Evolutionary conservation across 2,113 vertebrate species (phyloP), one percentile per base, ranked within the genome.

Genomic region (Pseudonaja textilis): DNA sequence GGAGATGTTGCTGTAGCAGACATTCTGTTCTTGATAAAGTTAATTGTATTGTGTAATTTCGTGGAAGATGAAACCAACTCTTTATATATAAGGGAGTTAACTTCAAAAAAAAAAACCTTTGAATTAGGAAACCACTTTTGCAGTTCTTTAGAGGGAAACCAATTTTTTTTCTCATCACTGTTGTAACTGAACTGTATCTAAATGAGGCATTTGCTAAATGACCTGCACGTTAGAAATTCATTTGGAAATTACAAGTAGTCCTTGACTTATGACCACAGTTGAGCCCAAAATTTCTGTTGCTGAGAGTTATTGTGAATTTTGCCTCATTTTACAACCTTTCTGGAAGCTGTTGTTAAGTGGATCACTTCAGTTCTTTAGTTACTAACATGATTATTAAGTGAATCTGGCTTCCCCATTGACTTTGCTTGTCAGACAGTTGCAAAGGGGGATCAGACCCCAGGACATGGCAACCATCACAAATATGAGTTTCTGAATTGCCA

Each of bases 41-140:
- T 93, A 93, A 93, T 93, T 93, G 61, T 55, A 89, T 74, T 61
- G 85, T 93, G 85, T 89, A 85, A 86, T 88, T 61, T 55, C 23
- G 29, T 69, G 50, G 92, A 93, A 90, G 29, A 89, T 39, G 20
- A 25, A 52, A 39, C 20, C 34, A 57, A 45, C 42, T 88, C 85
- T 90, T 39, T 55, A 10, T 22, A 61, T 52, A 26, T 56, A 61
- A 59, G 55, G 55, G 54, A 89, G 34, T 61, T 39, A 50, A 47
- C 34, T 81, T 56, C 9, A 87, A 7, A 61, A 59, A 91, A 91
- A 29, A 22, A 52, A 20, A 22, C 23, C 25, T n/a, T 26, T 87
- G 56, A 29, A 59, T 56, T 54, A n/a, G 11, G 14, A 91, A 50
- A n/a, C n/a, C 10, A n/a, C 29, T 91, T 91, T 42, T 59, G n/a